phyloP scores from a whole-genome alignment of 2,888 invertebrate species.

The Hydraecia micacea region DNA sequence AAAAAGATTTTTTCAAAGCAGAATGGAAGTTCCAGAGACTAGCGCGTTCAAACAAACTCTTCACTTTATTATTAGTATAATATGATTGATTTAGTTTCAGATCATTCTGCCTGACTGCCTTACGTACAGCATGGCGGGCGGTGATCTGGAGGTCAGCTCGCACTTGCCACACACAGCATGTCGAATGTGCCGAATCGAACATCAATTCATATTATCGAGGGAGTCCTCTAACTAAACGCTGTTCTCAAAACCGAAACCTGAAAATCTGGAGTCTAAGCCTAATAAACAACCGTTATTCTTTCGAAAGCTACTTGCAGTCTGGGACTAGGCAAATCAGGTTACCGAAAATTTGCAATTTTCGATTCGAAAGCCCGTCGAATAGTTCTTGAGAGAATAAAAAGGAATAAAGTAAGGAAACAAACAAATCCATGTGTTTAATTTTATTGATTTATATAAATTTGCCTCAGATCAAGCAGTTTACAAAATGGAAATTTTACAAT shows the following conservation, averaged over 20 bases:
- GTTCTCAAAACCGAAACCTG: neutral
- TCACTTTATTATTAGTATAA: no score
- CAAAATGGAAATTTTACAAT: conserved; percentile 52
- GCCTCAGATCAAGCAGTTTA: conserved; percentile 72
- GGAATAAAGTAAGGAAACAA: conserved; percentile 29
- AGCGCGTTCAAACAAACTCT: no score
- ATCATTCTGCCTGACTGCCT: neutral
- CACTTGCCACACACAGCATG: no score
- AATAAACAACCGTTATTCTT: neutral
- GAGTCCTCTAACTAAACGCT: neutral
- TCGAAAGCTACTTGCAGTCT: neutral
- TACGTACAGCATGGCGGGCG: neutral
- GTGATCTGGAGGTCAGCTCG: neutral
- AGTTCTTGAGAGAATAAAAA: neutral
- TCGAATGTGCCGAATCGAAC: neutral
- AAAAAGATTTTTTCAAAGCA: no score
- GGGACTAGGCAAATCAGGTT: neutral
- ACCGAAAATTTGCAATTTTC: neutral
- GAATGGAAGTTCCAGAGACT: no score
- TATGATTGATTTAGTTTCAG: neutral
- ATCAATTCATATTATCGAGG: neutral
- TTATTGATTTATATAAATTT: conserved; percentile 72
- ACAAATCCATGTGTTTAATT: conserved; percentile 47
- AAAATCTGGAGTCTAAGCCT: neutral
- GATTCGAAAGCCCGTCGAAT: neutral